Evolutionary conservation across 2,888 invertebrate species (phyloP).

Genomic region (Athripsodes cinereus): DNA sequence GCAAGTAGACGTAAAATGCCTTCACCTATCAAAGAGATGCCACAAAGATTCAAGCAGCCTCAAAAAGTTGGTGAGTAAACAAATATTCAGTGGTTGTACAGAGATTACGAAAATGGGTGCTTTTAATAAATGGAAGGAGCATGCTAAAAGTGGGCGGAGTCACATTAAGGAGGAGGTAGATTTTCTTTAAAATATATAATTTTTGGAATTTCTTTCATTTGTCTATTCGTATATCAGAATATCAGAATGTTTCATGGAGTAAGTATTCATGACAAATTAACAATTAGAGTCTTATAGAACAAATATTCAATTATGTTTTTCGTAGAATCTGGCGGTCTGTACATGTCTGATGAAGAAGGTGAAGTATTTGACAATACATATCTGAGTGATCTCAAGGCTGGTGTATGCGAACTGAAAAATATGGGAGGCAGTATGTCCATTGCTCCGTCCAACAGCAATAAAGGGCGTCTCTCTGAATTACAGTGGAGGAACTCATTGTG

Average conservation of each 20-base stretch:
- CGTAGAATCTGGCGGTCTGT: constrained; percentile 46
- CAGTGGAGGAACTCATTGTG: constrained; percentile 75
- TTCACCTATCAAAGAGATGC: constrained; percentile 10
- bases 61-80: constrained; percentile 20
- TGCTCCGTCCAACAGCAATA: constrained; percentile 32
- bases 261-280: not conserved
- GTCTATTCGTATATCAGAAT: too few relatives aligned
- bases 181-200: too few relatives aligned
- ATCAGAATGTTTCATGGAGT: too few relatives aligned
- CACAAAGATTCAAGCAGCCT: constrained; percentile 15
- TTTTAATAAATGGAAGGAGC: too few relatives aligned
- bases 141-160: too few relatives aligned
- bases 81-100: too few relatives aligned
- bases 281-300: not conserved
- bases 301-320: not conserved
- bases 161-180: too few relatives aligned
- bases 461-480: constrained; percentile 57
- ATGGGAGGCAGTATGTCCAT: constrained; percentile 30
- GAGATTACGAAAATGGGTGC: too few relatives aligned
- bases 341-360: constrained; percentile 81
- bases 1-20: constrained; percentile 1
- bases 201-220: too few relatives aligned
- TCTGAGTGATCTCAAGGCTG: constrained; percentile 59
- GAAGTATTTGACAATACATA: constrained; percentile 79
- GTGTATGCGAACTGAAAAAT: constrained; percentile 45